Evolutionary conservation across 2,888 invertebrate species (phyloP), one percentile per base, ranked within the genome.

Genomic region (Pyrgus malvae): DNA sequence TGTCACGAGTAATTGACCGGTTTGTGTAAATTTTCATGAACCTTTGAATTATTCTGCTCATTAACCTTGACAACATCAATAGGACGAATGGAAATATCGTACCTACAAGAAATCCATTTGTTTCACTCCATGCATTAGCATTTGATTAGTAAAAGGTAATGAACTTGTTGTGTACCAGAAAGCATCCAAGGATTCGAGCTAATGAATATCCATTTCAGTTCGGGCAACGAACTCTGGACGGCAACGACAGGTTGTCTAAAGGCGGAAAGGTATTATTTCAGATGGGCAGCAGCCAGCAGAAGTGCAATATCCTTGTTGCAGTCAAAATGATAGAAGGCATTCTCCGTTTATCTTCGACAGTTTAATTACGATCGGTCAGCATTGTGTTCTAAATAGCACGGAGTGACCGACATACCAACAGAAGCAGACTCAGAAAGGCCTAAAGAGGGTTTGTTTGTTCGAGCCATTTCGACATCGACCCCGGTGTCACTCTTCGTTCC

Each of bases 391-490:
- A 46, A 46, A 48, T 33, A 37, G 21, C 31, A 21, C 17, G 19
- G 46, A 55, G 54, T 48, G 54, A 55, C 33, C 31, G 38, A n/a
- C n/a, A n/a, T n/a, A n/a, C 16, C 46, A 11, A 27, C 9, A 14
- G 17, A 38, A 29, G 11, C 11, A 29, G 27, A 29, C 19, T 41
- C 16, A 33, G 31, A 25, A 38, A 17, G 29, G 35, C 23, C 44
- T 37, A 48, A 51, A 55, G 68, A 74, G 76, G 74, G 70, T 75
- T 76, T 78, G 68, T 80, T 74, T 77, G 76, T 76, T 61, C 57
- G 45, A 69, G 63, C 71, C 59, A 68, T 70, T 70, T 62, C 51
- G 54, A 7, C 17, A 27, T 19, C 37, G 51, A 53, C 44, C 51
- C 37, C 35, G 27, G 17, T 70, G 78, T 76, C 78, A 76, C 72